A percentile compares a stretch with the other conserved stretches of the same genome.
These are phyloP conservation scores for Corydoras sp. DNA, from an alignment of 2,113 vertebrate species.

Conservation along the genomic window DNA sequence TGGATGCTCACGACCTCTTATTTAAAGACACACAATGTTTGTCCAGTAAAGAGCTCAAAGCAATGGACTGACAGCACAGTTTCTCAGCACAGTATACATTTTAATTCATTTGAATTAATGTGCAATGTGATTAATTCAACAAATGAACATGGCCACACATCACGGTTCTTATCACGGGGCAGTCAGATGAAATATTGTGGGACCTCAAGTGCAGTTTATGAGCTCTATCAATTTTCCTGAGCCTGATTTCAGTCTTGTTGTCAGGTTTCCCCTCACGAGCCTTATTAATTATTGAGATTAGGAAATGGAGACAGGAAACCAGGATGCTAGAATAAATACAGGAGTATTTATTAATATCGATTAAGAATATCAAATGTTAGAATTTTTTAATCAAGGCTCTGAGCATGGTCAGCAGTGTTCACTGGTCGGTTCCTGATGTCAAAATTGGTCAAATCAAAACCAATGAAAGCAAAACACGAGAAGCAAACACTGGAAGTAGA, in stretches of 20 bases:
- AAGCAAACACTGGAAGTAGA: too few species aligned
- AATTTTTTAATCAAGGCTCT: too few species aligned
- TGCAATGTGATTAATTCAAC: too few species aligned
- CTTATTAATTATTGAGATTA: constrained; percentile 66
- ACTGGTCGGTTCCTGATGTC: too few species aligned
- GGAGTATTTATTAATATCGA: neutral
- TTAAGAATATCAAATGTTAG: too few species aligned
- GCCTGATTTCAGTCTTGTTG: constrained; percentile 61
- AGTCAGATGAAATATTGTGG: constrained; percentile 67
- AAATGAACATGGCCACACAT: neutral
- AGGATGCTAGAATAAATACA: constrained; percentile 25
- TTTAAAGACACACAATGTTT: constrained; percentile 1
- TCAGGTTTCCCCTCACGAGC: constrained; percentile 61
- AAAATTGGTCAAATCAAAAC: too few species aligned
- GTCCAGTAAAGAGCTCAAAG: constrained; percentile 14
- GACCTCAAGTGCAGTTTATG: constrained; percentile 61
- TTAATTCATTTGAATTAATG: too few species aligned
- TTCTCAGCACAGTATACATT: neutral
- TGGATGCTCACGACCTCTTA: neutral
- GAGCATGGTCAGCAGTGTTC: too few species aligned
- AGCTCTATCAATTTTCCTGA: constrained; percentile 65
- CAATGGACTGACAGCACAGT: constrained; percentile 16
- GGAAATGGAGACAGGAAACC: constrained; percentile 44
- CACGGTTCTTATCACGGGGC: constrained; percentile 42
- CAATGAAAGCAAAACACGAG: too few species aligned